Evolutionary conservation across 2,888 invertebrate species (phyloP), one percentile per base, ranked within the genome.

Genomic region (Himalopsyche kuldschensis): DNA sequence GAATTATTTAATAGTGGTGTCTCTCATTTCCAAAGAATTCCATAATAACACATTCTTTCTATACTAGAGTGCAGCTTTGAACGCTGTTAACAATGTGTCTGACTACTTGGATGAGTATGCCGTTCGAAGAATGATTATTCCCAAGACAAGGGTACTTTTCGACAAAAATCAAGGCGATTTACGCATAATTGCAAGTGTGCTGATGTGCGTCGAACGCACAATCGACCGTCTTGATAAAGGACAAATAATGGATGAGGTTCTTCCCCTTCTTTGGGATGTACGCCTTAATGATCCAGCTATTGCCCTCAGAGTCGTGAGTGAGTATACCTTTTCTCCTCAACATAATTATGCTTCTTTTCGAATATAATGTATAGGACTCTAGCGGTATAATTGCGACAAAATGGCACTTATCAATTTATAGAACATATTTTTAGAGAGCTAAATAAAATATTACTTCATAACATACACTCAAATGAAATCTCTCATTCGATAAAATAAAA

Each of bases 241-340:
- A 84, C 96, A 97, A 90, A 96, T 98, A 84, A 94, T 97, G 87
- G 98, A 98, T 88, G 96, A 97, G 88, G 96, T 98, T 76, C 93
- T 98, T 87, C 98, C 98, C 0, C 93, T 98, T 86, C 92, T 99
- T 46, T 95, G 96, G 88, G 95, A 96, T 87, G 96, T 98, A 87
- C 94, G 96, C 86, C 93, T 97, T 78, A 95, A 95, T 86, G 98
- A 98, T 89, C 96, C 98, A 10, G 96, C 97, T 88, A 95, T 98
- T 87, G 95, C 97, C 87, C 93, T 96, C 89, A 95, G 97, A 89
- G 96, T 98, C 89, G 97, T 98, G 90, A 96, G 98, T 98, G 94
- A 97, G 97, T 97, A 91, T 86, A 82, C 31, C 41, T 78, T 31
- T 31, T 75, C 69, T 27, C 75, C 46, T 32, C 35, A 46, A 79